Base-by-base conservation (phyloP, 2,113 vertebrate species). In the Pleuronectes platessa region DNA sequence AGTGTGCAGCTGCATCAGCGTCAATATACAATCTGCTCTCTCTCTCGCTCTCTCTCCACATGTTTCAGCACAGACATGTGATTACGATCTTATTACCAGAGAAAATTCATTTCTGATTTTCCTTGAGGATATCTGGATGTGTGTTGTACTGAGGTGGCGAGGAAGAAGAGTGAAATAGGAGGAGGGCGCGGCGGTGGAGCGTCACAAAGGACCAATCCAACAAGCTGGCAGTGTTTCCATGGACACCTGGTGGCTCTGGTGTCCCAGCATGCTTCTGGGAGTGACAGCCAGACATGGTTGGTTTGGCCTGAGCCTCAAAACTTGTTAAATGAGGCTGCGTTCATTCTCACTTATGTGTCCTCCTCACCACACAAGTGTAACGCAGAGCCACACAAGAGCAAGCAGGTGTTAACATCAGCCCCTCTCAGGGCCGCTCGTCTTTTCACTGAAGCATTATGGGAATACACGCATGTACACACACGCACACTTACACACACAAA, bases 181-280 rank as follows among this genome's bases (percentile, higher is more conserved):
- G 78, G 59, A 51, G 59, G 61, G 78, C 3, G 27, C 21, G 35
- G 74, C 10, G 61, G 69, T 59, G 66, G 51, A 55, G 55, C 5
- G 73, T 92, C 91, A 92, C 89, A 20, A 79, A 86, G 85, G 90
- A 75, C 89, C 92, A 90, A 90, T 90, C 53, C 74, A 68, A 76
- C 61, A 59, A 61, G 82, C 82, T 90, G 89, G 83, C 83, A 79
- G 68, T 14, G 90, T 93, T 92, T 84, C 90, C 79, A 88, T 75
- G 83, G 89, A 86, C 88, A 93, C 92, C 88, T 91, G 91, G 88
- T 61, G 68, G 74, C 74, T 86, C 69, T 71, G 82, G 73, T 71
- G 64, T 86, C 87, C 83, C 82, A 86, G 82, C 84, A 73, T 86
- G 86, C 82, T 61, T 83, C 70, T 74, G 53, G 82, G 86, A 84